Base-by-base conservation (phyloP, 1,140 invertebrate species). In the Penaeus vannamei region DNA sequence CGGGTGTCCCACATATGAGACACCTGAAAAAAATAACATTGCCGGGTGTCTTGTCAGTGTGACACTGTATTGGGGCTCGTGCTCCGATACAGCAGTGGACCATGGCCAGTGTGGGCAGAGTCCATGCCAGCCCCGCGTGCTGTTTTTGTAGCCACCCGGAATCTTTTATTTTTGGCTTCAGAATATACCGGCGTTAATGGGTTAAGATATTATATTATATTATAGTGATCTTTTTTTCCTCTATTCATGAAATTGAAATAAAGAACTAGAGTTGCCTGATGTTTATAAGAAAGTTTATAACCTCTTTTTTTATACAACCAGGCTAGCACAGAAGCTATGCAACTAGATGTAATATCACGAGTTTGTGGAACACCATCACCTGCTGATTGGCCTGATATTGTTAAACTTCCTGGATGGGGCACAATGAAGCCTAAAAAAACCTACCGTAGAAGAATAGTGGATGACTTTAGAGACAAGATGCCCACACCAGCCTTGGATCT, bases 351-450 rank as follows among this genome's bases (percentile, higher is more conserved):
- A 92, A 99, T 99, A 92, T 98, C 98, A 1, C 95, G 96, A 89
- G 94, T 98, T 20, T 99, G 99, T 94, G 99, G 99, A 2, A 98
- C 98, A 1, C 98, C 98, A 0, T 96, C 96, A 85, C 98, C 98
- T 0, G 97, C 97, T n/a, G 97, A 97, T 72, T 99, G 99, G 99
- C 98, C 99, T 1, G 96, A 97, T 92, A 98, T 99, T 29, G 98
- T 98, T 88, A 97, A 98, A 93, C 94, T 99, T 79, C 98, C 98
- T 2, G 94, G 97, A 0, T 99, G 98, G 95, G 95, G 98, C 92
- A 96, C 96, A 23, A 94, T 99, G 26, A 97, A 98, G 92, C 97
- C 97, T 46, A 99, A 99, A 93, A 97, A 97, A 91, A 95, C 96
- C 62, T 96, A 99, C 93, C 95, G 97, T 90, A 94, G 99, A 86